These are phyloP conservation scores for Antheraea yamamai DNA, from an alignment of 2,888 invertebrate species.

Conservation along the genomic window DNA sequence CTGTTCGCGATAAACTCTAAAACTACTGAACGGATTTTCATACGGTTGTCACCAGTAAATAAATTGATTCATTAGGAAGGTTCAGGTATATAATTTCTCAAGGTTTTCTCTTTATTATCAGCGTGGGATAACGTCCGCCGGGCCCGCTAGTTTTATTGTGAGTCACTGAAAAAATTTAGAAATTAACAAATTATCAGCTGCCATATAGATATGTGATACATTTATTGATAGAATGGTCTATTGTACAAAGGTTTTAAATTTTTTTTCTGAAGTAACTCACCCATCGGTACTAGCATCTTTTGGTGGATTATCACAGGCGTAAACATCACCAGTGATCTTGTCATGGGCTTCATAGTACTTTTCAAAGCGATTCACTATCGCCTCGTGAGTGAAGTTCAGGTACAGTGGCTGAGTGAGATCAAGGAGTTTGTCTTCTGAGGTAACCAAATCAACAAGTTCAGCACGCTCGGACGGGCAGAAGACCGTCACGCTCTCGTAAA, in stretches of 20 bases:
- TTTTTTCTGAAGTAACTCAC: conserved; percentile 56
- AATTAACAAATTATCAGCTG: no score
- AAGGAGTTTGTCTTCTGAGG: conserved; percentile 88
- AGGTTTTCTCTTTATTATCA: no score
- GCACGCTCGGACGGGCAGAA: conserved; percentile 91
- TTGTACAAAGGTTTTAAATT: background rate
- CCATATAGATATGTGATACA: no score
- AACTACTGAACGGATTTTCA: no score
- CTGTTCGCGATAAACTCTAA: no score
- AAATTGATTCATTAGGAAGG: no score
- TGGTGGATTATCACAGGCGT: conserved; percentile 86
- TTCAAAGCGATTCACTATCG: conserved; percentile 89
- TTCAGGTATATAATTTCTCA: no score
- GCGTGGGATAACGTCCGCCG: no score
- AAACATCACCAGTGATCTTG: conserved; percentile 90
- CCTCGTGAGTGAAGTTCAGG: conserved; percentile 92
- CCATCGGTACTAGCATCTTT: conserved; percentile 82
- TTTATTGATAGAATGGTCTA: background rate
- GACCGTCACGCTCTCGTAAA: conserved; percentile 92
- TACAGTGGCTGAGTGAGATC: conserved; percentile 91
- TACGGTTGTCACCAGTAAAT: no score
- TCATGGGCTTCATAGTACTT: conserved; percentile 86
- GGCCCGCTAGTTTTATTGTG: no score
- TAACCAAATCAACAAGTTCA: conserved; percentile 87
- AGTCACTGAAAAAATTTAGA: no score